phyloP scores from a whole-genome alignment of 2,797 vertebrate species.

The Mus spretus region DNA sequence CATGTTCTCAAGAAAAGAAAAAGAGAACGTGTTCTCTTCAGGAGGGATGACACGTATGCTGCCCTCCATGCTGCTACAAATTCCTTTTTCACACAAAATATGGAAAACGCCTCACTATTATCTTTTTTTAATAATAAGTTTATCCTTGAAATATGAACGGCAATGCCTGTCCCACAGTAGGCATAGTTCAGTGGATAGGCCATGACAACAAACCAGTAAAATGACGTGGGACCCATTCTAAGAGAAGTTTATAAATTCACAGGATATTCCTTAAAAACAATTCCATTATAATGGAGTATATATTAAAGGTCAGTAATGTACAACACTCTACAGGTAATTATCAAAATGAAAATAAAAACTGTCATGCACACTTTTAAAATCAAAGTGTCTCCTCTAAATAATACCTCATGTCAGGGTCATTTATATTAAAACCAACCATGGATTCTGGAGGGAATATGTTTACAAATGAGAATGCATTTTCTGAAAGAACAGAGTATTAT shows the following conservation, averaged over 20 bases:
- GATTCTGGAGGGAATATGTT: background rate
- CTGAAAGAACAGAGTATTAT: background rate
- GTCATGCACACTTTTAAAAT: background rate
- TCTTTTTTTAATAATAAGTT: background rate
- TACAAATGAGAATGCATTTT: conserved; percentile 1
- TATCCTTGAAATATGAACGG: background rate
- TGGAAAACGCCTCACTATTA: background rate
- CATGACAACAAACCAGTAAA: background rate
- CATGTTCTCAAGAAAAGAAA: background rate
- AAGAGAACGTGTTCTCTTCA: background rate
- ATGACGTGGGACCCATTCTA: background rate
- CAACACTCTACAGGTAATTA: background rate
- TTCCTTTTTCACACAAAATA: background rate
- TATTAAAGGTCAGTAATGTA: background rate
- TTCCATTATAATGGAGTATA: background rate
- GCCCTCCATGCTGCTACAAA: background rate
- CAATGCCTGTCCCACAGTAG: background rate
- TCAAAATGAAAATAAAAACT: background rate
- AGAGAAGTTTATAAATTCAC: background rate
- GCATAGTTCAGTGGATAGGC: background rate
- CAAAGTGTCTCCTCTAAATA: background rate
- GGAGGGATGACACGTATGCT: background rate
- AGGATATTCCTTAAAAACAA: background rate
- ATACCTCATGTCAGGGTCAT: background rate
- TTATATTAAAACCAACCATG: background rate